Percentiles rank a stretch among this genome's conserved stretches.
These are phyloP conservation scores for Cotesia typhae DNA, from an alignment of 1,140 invertebrate genomes.

Conservation along the genomic window DNA sequence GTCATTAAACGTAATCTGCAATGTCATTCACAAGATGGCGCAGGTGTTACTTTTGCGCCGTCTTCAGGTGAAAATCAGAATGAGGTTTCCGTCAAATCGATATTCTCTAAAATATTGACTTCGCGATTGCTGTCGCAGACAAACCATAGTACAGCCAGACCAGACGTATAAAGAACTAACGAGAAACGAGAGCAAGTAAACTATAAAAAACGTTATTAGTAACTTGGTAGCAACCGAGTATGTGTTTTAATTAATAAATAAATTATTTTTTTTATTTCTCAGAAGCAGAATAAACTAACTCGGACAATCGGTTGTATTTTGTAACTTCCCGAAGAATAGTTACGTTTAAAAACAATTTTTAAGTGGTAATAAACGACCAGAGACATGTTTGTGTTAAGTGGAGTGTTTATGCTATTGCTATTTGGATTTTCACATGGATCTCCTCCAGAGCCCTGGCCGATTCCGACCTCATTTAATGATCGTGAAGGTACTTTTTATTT, in stretches of 20 bases:
- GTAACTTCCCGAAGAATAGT: neutral
- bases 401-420: conserved; percentile 53
- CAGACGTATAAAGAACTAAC: too few relatives aligned
- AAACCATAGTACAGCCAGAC: conserved; percentile 35
- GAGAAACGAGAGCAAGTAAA: conserved; percentile 8
- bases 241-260: neutral
- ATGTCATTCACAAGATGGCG: too few relatives aligned
- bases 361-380: conserved; percentile 30
- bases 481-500: conserved; percentile 60
- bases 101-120: conserved; percentile 65
- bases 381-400: conserved; percentile 53
- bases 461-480: conserved; percentile 61
- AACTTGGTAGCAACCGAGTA: neutral
- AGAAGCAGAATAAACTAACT: conserved; percentile 7
- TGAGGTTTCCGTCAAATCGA: conserved; percentile 58
- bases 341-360: conserved; percentile 12
- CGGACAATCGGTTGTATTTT: neutral
- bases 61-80: conserved; percentile 41
- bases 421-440: conserved; percentile 56
- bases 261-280: neutral
- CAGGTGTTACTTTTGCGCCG: conserved; percentile 4
- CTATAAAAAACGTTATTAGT: conserved; percentile 51
- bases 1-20: too few relatives aligned
- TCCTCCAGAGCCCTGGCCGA: conserved; percentile 47
- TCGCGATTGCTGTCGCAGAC: conserved; percentile 58